Base-by-base conservation (phyloP, 2,113 vertebrate species). In the Petrocephalus microphthalmus region DNA sequence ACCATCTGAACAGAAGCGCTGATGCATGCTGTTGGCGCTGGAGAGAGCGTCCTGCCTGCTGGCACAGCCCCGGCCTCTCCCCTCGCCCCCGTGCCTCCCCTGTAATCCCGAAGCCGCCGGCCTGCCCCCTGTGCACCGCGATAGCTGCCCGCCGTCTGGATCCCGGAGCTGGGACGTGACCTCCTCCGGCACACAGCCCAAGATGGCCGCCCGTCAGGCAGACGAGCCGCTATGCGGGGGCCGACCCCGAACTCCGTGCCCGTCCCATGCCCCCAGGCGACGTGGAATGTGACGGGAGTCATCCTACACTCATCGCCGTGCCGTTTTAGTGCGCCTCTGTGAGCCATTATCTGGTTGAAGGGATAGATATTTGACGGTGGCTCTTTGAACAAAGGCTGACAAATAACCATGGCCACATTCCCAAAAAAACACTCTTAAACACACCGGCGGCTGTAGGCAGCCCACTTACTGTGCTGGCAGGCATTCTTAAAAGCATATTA, bases 1-100 rank as follows among this genome's bases (percentile, higher is more conserved):
- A 60, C 86, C 54, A 86, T 85, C 60, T 88, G 45, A 84, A 88
- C 56, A 88, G 67, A 88, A 82, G 20, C 88, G 89, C 49, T 87
- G 84, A 88, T 83, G 81, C 13, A 71, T 78, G 5, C 54, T 78
- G 82, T 47, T 51, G 47, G 83, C 3, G 2, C 5, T n/a, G 49
- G 51, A 54, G 22, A 25, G 49, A 13, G 22, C 22, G 49, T 19
- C 19, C 78, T 83, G 17, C 78, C 45, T 20, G 7, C 33, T 49
- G 42, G 33, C 78, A 22, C 37, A 47, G 19, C 19, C 45, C 78
- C 11, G 78, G 45, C 74, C 19, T 11, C 22, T 82, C 37, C 78
- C 13, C 78, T 22, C 37, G 67, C 29, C 2, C 10, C 25, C 78
- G 22, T 42, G 33, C 29, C 37, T 29, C 37, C 15, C 29, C 74